Conservation (phyloP, 2,888 invertebrate species). For the Pristionchus japonicus region DNA sequence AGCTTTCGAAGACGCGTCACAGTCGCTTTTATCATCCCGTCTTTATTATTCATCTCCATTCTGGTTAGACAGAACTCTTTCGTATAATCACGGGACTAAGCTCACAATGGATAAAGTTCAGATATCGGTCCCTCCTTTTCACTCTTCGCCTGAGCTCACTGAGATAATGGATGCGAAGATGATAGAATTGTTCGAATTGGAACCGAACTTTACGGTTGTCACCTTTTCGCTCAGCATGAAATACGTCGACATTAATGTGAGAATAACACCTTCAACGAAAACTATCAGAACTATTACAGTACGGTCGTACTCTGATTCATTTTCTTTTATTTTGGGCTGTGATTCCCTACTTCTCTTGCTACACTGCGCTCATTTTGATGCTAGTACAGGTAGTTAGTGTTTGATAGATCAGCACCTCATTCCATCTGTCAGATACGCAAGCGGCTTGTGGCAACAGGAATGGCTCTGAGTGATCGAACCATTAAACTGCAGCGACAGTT, state of each 20-base stretch:
- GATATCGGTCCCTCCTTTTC: neutral
- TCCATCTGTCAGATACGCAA: neutral
- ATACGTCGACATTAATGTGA: neutral
- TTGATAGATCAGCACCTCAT: neutral
- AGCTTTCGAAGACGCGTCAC: neutral
- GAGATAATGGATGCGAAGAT: neutral
- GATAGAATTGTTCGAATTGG: neutral
- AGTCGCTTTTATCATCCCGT: neutral
- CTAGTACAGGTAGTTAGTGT: neutral
- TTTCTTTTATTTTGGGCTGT: neutral
- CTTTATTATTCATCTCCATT: neutral
- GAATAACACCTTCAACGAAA: neutral
- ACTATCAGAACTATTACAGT: neutral
- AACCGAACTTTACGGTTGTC: neutral
- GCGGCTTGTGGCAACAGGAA: neutral
- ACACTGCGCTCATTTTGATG: conserved; percentile 1
- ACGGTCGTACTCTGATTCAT: neutral
- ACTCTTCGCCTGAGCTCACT: conserved; percentile 3
- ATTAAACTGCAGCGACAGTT: conserved; percentile 27
- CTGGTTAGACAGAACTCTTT: neutral
- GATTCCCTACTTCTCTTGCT: conserved; percentile 10
- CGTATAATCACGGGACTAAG: neutral
- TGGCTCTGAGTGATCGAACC: neutral
- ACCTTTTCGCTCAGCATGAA: conserved; percentile 5
- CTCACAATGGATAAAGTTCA: neutral